Percentiles rank a stretch among this genome's conserved stretches.
Evolutionary conservation across 2,113 vertebrate species (phyloP).

Genomic region (Camelus bactrianus): DNA sequence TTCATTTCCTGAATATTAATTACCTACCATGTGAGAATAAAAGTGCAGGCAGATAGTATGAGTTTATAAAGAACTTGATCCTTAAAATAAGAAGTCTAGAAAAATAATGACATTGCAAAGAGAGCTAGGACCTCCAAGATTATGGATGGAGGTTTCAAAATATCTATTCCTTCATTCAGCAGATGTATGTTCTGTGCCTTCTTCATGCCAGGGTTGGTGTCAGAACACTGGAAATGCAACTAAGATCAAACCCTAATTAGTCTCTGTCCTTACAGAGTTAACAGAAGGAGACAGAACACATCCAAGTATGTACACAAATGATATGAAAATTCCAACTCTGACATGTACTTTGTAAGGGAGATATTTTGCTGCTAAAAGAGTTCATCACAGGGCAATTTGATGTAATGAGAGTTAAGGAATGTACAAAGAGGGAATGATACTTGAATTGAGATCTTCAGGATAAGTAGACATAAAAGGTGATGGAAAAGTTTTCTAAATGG

Average conservation of each 20-base stretch:
- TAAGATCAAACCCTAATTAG: neutral
- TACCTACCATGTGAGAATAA: neutral
- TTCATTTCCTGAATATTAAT: neutral
- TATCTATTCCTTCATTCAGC: neutral
- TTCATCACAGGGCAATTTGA: neutral
- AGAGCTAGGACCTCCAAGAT: neutral
- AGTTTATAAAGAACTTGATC: neutral
- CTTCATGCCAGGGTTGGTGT: neutral
- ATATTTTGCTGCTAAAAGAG: neutral
- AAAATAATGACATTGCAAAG: neutral
- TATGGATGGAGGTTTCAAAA: neutral
- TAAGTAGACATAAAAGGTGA: neutral
- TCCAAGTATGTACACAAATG: neutral
- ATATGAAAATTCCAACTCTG: neutral
- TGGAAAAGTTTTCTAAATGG: accelerated
- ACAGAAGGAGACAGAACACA: neutral
- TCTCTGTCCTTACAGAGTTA: too few species aligned
- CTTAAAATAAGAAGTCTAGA: neutral
- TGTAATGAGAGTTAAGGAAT: neutral
- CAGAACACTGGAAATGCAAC: neutral
- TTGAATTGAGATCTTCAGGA: neutral
- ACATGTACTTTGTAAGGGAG: neutral
- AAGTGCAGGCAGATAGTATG: neutral
- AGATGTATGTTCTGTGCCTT: neutral
- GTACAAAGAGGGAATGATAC: neutral